Evolutionary conservation across 2,797 vertebrate species (phyloP), one percentile per base, ranked within the genome.

Genomic region (Lithobates pipiens): DNA sequence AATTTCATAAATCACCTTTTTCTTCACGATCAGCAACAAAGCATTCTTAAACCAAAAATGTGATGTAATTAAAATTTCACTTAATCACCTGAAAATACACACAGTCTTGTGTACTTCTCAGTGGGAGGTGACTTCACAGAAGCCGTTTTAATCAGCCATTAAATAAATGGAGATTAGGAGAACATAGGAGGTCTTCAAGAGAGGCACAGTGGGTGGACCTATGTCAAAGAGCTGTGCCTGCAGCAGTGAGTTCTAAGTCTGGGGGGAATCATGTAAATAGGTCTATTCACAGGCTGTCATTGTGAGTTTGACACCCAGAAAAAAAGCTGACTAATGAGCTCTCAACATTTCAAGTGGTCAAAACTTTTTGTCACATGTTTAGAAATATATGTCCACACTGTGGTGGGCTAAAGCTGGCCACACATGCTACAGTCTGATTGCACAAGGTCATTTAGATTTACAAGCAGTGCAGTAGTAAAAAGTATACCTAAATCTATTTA

Each of bases 141-240:
- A 86, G 80, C 75, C 69, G 39, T 42, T 27, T 77, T 75, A 86
- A 86, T 86, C 76, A 75, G 65, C 13, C 18, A 71, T 27, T 68
- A 63, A 78, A 71, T 78, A 74, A 54, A n/a, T 74, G 57, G 13
- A 78, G 85, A 86, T 86, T 86, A 80, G 44, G 29, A 65, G 44
- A n/a, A 67, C 70, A 80, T 50, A 85, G 77, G 84, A 80, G 84
- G 84, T 70, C 78, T 65, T 54, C 75, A 29, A 6, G 69, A 50
- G 54, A 78, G n/a, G 7, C 18, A 44, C 29, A 27, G 67, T 61
- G 76, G 77, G 77, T 36, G 67, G 80, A 76, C 72, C 36, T 46
- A 50, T 39, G 27, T 44, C 44, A 76, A 76, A 54, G 27, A 29
- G 25, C 8, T 29, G 27, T 50, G 54, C 32, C 32, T 29, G 54